A percentile compares a stretch with the other conserved stretches of the same genome.
These are phyloP conservation scores for Cheilosia impressa DNA, from an alignment of 2,888 invertebrate species.

Conservation along the genomic window DNA sequence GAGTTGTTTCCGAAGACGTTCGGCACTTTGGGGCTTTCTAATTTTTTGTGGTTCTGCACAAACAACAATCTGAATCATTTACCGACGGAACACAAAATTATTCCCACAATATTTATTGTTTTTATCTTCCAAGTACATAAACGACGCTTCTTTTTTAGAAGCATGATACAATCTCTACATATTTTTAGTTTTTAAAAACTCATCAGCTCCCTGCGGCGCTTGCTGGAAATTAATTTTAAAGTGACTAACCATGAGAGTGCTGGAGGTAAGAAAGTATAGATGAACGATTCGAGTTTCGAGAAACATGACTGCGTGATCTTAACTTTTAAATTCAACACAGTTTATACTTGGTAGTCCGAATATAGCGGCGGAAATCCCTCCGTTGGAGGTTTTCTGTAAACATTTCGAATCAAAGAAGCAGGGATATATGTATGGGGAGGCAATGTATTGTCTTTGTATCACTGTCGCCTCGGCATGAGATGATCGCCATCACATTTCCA, in stretches of 20 bases:
- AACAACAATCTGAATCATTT: not conserved
- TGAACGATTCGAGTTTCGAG: not conserved
- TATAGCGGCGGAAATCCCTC: too few relatives aligned
- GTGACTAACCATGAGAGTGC: not conserved
- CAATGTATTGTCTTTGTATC: too few relatives aligned
- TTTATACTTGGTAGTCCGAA: too few relatives aligned
- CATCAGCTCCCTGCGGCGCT: not conserved
- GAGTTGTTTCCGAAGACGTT: too few relatives aligned
- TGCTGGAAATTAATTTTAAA: not conserved
- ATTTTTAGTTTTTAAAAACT: not conserved
- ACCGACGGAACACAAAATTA: not conserved
- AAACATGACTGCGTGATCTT: not conserved
- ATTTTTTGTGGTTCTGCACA: not conserved
- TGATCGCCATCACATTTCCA: too few relatives aligned
- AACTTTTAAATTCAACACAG: too few relatives aligned
- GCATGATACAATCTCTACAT: not conserved
- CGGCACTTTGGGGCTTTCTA: too few relatives aligned
- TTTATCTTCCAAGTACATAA: not conserved
- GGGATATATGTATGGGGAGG: too few relatives aligned
- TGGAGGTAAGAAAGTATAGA: not conserved
- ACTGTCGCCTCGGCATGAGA: too few relatives aligned
- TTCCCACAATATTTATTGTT: not conserved
- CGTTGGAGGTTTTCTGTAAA: too few relatives aligned
- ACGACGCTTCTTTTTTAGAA: not conserved
- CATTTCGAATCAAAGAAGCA: too few relatives aligned